These are phyloP conservation scores for Lasioglossum malachurum DNA, from an alignment of 2,888 invertebrate genomes.

Conservation along the genomic window DNA sequence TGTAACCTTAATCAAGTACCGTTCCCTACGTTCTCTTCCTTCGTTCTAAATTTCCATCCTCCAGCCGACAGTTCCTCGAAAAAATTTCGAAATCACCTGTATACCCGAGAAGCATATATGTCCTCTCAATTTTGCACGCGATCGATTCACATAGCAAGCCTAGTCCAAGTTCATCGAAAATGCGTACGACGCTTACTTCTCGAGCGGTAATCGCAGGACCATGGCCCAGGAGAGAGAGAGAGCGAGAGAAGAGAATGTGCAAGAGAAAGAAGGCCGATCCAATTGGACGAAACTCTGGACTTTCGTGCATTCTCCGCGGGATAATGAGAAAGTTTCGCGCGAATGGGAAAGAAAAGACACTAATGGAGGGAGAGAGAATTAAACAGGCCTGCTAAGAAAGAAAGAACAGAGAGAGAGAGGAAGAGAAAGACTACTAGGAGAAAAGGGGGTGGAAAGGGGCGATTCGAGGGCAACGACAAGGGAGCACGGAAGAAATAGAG, in stretches of 20 bases:
- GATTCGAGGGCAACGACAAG: slow-evolving; percentile 2
- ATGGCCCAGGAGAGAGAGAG: background rate
- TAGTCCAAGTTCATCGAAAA: background rate
- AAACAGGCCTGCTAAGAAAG: slow-evolving; percentile 28
- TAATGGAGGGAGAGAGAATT: slow-evolving; percentile 62
- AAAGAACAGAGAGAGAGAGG: background rate
- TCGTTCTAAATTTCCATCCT: too few relatives aligned
- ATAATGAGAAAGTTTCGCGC: slow-evolving; percentile 73
- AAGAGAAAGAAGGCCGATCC: slow-evolving; percentile 19
- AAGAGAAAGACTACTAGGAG: background rate
- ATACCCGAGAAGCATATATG: background rate
- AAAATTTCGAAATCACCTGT: background rate
- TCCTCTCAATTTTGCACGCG: background rate
- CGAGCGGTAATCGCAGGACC: background rate
- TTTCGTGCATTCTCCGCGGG: slow-evolving; percentile 61
- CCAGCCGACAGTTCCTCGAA: background rate
- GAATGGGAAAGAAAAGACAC: slow-evolving; percentile 57
- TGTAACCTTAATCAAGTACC: background rate
- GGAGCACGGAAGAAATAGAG: slow-evolving; percentile 31
- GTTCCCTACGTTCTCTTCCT: too few relatives aligned
- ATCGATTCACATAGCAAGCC: background rate
- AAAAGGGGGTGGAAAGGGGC: background rate
- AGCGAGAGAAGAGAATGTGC: background rate
- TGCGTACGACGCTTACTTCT: background rate
- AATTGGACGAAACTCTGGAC: slow-evolving; percentile 53